phyloP scores from a whole-genome alignment of 1,140 invertebrate species.

The Plodia interpunctella region DNA sequence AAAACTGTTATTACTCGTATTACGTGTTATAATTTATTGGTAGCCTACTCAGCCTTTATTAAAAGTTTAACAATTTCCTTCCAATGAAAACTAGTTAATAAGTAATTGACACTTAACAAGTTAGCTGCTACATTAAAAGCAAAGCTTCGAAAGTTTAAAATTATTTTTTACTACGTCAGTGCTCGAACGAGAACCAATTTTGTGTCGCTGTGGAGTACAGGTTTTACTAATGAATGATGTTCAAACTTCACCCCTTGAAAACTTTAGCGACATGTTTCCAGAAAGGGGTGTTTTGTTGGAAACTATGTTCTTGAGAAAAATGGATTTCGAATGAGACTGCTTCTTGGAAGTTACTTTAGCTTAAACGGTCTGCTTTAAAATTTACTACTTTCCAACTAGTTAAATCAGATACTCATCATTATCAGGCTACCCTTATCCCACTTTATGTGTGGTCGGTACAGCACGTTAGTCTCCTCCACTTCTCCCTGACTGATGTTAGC shows the following conservation, averaged over 20 bases:
- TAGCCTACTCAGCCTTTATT: too few species aligned
- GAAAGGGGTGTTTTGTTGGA: constrained; percentile 10
- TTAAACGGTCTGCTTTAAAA: too few species aligned
- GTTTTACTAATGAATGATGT: constrained; percentile 12
- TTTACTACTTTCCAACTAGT: too few species aligned
- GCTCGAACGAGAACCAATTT: not conserved
- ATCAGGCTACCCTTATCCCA: too few species aligned
- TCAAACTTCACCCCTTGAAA: not conserved
- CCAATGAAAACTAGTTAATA: not conserved
- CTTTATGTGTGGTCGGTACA: too few species aligned
- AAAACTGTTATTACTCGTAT: too few species aligned
- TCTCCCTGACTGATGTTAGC: too few species aligned
- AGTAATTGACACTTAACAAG: constrained; percentile 4
- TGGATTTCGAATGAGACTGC: not conserved
- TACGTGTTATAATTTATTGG: too few species aligned
- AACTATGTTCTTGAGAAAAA: constrained; percentile 9
- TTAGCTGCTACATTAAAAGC: not conserved
- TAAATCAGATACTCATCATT: too few species aligned
- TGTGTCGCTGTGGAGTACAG: not conserved
- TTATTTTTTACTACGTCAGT: not conserved
- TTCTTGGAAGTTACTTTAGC: not conserved
- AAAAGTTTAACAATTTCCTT: not conserved
- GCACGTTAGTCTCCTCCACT: too few species aligned
- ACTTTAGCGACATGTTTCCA: constrained; percentile 5
- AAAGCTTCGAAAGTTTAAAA: not conserved